phyloP scores from a whole-genome alignment of 2,888 invertebrate species.

The Parnassius mnemosyne region DNA sequence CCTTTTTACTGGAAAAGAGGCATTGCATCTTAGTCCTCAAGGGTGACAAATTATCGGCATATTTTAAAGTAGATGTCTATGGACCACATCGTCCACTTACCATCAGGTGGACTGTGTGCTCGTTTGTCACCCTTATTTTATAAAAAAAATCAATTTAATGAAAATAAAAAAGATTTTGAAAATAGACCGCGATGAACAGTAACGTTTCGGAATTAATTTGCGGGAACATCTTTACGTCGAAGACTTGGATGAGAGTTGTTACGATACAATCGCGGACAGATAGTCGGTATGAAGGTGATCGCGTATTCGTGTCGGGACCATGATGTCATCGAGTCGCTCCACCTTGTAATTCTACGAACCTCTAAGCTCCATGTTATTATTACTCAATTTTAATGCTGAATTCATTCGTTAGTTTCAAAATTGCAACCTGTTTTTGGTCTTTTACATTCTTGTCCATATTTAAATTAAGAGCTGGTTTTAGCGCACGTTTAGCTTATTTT shows the following conservation, averaged over 20 bases:
- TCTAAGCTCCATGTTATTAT: slow-evolving; percentile 66
- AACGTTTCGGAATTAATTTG: too few relatives aligned
- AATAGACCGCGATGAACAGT: too few relatives aligned
- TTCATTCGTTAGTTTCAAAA: slow-evolving; percentile 53
- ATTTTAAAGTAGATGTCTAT: too few relatives aligned
- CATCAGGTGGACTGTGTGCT: too few relatives aligned
- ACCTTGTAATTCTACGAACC: slow-evolving; percentile 70
- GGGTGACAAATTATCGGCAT: too few relatives aligned
- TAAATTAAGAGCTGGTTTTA: slow-evolving; percentile 25
- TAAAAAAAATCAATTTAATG: too few relatives aligned
- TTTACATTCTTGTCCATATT: slow-evolving; percentile 46
- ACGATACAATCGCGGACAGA: slow-evolving; percentile 19
- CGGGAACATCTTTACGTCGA: too few relatives aligned
- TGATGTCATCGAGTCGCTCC: slow-evolving; percentile 67
- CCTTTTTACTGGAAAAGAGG: too few relatives aligned
- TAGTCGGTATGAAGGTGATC: slow-evolving; percentile 56
- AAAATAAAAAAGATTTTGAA: too few relatives aligned
- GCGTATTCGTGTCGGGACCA: slow-evolving; percentile 48
- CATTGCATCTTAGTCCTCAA: too few relatives aligned
- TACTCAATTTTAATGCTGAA: slow-evolving; percentile 47
- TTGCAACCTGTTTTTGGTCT: slow-evolving; percentile 60
- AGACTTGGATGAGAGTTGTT: slow-evolving; percentile 28
- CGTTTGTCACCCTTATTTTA: too few relatives aligned
- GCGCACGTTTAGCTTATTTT: slow-evolving; percentile 20
- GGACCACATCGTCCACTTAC: too few relatives aligned